A percentile compares a stretch with the other conserved stretches of the same genome.
Evolutionary conservation across 2,797 vertebrate species (phyloP).

Genomic region (Coracias cyanogaster): DNA sequence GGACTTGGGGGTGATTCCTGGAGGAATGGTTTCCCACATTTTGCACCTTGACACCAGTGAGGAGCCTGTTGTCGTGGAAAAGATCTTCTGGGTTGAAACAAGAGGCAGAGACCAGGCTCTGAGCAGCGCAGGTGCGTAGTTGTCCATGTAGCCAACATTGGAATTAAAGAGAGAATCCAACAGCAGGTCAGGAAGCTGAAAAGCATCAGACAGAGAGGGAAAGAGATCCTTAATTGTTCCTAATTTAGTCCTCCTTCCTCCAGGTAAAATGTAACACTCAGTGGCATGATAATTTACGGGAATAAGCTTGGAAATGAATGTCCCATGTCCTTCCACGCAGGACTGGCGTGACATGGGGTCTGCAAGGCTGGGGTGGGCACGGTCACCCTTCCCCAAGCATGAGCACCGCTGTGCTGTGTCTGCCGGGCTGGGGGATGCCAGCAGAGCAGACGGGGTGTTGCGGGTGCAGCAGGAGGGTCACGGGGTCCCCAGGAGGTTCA

Average conservation of each 20-base stretch:
- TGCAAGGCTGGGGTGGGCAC: not conserved
- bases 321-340: not conserved
- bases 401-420: accelerated
- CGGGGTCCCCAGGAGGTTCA: accelerated
- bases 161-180: not conserved
- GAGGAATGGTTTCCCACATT: not conserved
- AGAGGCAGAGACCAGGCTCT: not conserved
- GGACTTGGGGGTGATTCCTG: not conserved
- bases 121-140: not conserved
- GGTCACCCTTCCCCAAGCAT: not conserved
- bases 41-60: not conserved
- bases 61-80: not conserved
- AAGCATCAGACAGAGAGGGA: not conserved
- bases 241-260: not conserved
- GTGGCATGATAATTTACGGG: not conserved
- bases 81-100: not conserved
- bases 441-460: not conserved
- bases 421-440: not conserved
- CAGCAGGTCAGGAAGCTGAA: not conserved
- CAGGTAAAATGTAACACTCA: not conserved
- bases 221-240: not conserved
- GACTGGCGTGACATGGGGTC: not conserved
- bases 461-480: not conserved
- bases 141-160: not conserved
- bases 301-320: not conserved